Conservation (phyloP, 2,888 invertebrate genomes). For the Nysson spinosus region DNA sequence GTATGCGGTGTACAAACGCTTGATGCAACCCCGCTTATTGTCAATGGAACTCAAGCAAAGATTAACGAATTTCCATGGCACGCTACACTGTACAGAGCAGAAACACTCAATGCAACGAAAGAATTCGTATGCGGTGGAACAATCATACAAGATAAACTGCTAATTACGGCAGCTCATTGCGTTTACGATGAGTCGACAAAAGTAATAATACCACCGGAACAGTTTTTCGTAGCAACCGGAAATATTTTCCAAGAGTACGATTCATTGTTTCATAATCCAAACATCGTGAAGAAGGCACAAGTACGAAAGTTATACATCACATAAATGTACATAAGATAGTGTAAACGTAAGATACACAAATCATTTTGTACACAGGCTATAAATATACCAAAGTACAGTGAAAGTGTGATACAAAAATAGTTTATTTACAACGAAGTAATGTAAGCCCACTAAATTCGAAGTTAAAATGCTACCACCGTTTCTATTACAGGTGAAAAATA, state of each 20-base stretch:
- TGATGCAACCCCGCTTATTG: conserved; percentile 59
- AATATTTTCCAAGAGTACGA: conserved; percentile 72
- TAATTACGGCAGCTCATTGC: conserved; percentile 78
- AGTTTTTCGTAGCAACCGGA: conserved; percentile 69
- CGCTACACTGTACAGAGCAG: conserved; percentile 68
- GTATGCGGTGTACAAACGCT: conserved; percentile 68
- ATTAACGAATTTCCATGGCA: conserved; percentile 76
- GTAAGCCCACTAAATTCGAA: no score
- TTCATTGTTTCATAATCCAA: conserved; percentile 48
- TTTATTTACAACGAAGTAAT: no score
- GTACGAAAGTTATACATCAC: conserved; percentile 40
- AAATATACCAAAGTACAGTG: no score
- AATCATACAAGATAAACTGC: conserved; percentile 69
- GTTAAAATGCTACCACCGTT: neutral
- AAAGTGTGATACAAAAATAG: no score
- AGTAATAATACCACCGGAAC: conserved; percentile 46
- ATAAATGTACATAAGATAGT: neutral
- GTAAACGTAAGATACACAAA: no score
- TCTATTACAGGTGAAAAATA: conserved; percentile 66
- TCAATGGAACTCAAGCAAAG: conserved; percentile 63
- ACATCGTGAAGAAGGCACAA: conserved; percentile 57
- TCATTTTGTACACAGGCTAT: no score
- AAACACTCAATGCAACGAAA: conserved; percentile 43
- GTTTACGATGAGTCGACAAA: conserved; percentile 66
- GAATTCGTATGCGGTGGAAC: conserved; percentile 74